Percentiles rank a stretch among this genome's conserved stretches.
Conservation (phyloP, 2,888 invertebrate genomes). For the Tetranychus piercei region DNA sequence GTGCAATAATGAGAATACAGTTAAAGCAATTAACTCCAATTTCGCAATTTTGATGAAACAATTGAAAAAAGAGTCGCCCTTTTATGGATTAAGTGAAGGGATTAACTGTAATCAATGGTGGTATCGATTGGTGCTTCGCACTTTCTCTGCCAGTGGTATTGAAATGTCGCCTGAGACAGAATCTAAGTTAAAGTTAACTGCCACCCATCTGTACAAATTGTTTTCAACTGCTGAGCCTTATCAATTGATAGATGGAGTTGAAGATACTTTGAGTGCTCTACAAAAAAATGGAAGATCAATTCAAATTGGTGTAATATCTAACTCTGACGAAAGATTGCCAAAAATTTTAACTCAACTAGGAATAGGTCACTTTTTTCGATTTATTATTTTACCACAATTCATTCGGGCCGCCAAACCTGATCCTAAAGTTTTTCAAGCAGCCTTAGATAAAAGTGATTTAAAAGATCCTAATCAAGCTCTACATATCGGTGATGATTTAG, state of each 20-base stretch:
- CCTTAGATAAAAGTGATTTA: conserved; percentile 38
- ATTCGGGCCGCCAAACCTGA: conserved; percentile 56
- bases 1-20: conserved; percentile 36
- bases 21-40: not conserved
- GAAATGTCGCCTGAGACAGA: conserved; percentile 16
- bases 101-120: conserved; percentile 64
- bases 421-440: conserved; percentile 48
- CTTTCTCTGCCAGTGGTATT: conserved; percentile 39
- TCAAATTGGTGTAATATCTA: conserved; percentile 58
- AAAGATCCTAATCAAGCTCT: conserved; percentile 41
- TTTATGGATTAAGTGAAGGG: conserved; percentile 51
- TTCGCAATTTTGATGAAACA: conserved; percentile 37
- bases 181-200: conserved; percentile 28
- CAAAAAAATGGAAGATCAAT: conserved; percentile 26
- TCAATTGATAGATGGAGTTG: conserved; percentile 47
- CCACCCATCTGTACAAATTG: conserved; percentile 35
- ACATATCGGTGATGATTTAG: conserved; percentile 61
- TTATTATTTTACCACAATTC: conserved; percentile 58
- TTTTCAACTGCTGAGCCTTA: conserved; percentile 55
- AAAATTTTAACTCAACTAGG: conserved; percentile 46
- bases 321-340: conserved; percentile 63
- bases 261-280: conserved; percentile 46
- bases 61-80: conserved; percentile 52
- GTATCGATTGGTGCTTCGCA: conserved; percentile 46
- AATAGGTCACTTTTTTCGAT: conserved; percentile 53